Conservation (phyloP, 2,113 vertebrate genomes). For the Oxyruncus cristatus region DNA sequence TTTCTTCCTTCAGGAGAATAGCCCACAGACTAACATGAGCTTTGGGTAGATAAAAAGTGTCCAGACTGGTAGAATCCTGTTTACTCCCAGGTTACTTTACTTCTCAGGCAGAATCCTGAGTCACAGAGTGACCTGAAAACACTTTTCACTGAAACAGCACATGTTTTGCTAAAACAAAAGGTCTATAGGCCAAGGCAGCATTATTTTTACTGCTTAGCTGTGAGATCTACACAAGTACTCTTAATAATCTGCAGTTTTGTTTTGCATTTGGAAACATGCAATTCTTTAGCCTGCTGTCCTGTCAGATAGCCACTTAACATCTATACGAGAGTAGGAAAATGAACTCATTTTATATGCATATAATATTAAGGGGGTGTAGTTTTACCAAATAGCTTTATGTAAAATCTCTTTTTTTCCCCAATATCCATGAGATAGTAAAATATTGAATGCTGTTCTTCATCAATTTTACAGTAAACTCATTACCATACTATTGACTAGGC, state of each 20-base stretch:
- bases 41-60: background rate
- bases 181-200: background rate
- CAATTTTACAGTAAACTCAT: conserved; percentile 5
- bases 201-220: background rate
- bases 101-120: background rate
- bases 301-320: background rate
- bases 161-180: background rate
- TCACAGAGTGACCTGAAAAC: background rate
- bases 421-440: background rate
- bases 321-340: background rate
- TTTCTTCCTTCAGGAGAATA: background rate
- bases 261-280: conserved; percentile 10
- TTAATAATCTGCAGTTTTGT: background rate
- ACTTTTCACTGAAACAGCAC: background rate
- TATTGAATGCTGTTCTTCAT: background rate
- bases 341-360: background rate
- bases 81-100: background rate
- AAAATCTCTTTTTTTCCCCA: background rate
- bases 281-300: background rate
- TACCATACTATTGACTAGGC: background rate
- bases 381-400: background rate
- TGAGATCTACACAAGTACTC: background rate
- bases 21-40: background rate
- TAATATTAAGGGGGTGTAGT: background rate
- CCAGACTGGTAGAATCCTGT: background rate